These are phyloP conservation scores for Brachionus calyciflorus DNA, from an alignment of 1,140 invertebrate genomes.

Conservation along the genomic window DNA sequence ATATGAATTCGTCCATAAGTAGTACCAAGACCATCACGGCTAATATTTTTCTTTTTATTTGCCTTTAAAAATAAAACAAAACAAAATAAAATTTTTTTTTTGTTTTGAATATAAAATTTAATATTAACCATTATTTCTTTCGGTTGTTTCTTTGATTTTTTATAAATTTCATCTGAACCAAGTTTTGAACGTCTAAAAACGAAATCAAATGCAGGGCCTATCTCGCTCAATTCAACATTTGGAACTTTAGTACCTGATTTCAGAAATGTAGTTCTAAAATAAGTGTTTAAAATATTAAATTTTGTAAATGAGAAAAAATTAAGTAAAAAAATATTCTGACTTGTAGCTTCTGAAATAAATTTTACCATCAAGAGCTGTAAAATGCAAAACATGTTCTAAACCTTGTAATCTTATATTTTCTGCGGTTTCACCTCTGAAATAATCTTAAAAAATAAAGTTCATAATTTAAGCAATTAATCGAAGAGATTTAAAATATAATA, in stretches of 20 bases:
- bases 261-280: constrained; percentile 76
- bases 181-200: constrained; percentile 77
- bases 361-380: constrained; percentile 75
- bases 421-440: constrained; percentile 81
- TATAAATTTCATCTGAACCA: constrained; percentile 84
- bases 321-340: too few species aligned
- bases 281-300: constrained; percentile 11
- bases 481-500: background rate
- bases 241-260: constrained; percentile 84
- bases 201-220: constrained; percentile 88
- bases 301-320: too few species aligned
- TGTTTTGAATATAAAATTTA: background rate
- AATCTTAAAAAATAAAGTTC: constrained; percentile 68
- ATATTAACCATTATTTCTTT: constrained; percentile 71
- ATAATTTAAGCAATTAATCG: background rate
- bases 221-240: constrained; percentile 84
- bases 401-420: constrained; percentile 78
- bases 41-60: constrained; percentile 85
- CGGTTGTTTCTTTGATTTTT: constrained; percentile 77
- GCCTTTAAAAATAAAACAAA: constrained; percentile 61
- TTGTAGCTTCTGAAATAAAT: constrained; percentile 82
- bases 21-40: constrained; percentile 78
- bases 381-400: constrained; percentile 84
- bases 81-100: background rate
- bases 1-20: constrained; percentile 87